phyloP scores from a whole-genome alignment of 2,113 vertebrate species.

The Amazona vittata region DNA sequence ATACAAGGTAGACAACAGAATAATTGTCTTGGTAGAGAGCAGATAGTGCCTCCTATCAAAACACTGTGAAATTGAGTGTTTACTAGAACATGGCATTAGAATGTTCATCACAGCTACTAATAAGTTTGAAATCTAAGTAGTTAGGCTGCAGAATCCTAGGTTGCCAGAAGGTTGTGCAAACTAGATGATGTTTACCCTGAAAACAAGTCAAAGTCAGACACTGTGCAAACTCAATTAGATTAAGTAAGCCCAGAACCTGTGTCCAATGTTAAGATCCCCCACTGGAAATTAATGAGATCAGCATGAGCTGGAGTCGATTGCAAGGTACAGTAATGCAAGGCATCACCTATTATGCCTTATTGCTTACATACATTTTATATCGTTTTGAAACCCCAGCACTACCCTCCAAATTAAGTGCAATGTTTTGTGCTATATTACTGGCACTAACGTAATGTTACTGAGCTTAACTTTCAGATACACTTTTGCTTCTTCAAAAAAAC shows the following conservation, averaged over 20 bases:
- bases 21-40: not conserved
- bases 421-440: not conserved
- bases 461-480: not conserved
- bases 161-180: not conserved
- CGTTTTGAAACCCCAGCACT: not conserved
- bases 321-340: not conserved
- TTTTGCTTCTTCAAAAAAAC: not conserved
- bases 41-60: accelerated
- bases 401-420: not conserved
- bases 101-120: not conserved
- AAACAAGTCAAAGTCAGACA: not conserved
- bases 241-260: not conserved
- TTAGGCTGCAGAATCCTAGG: not conserved
- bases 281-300: not conserved
- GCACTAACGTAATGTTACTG: not conserved
- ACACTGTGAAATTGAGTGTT: not conserved
- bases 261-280: not conserved
- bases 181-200: not conserved
- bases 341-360: not conserved
- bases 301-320: not conserved
- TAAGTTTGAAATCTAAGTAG: not conserved
- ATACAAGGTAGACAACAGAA: not conserved
- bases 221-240: not conserved
- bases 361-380: not conserved
- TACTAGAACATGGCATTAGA: not conserved